Percentiles rank a stretch among this genome's conserved stretches.
Conservation (phyloP, 2,797 vertebrate species). For the Dendrocincla fuliginosa region DNA sequence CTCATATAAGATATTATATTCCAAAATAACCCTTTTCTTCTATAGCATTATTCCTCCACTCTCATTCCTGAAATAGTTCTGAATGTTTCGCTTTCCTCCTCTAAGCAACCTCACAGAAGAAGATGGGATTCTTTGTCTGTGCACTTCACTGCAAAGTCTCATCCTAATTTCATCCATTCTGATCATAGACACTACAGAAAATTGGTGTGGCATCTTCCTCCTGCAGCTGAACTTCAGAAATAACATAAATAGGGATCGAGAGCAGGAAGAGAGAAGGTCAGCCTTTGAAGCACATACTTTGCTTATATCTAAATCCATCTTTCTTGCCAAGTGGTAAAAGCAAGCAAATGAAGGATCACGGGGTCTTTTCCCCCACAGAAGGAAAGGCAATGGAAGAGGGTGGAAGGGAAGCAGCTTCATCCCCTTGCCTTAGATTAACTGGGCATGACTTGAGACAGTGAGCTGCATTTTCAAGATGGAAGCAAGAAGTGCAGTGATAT, state of each 20-base stretch:
- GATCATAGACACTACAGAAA: not conserved
- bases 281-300: not conserved
- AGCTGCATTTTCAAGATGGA: not conserved
- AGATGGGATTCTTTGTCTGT: not conserved
- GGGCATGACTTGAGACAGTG: not conserved
- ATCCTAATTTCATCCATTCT: not conserved
- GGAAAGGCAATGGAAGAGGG: not conserved
- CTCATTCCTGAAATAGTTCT: not conserved
- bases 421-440: not conserved
- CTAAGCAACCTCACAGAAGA: not conserved
- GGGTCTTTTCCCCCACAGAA: not conserved
- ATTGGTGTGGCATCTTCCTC: not conserved
- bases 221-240: not conserved
- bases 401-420: not conserved
- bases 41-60: not conserved
- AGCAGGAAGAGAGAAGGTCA: not conserved
- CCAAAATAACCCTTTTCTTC: not conserved
- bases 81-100: not conserved
- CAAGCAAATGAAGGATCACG: not conserved
- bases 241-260: rapidly evolving
- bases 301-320: not conserved
- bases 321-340: not conserved
- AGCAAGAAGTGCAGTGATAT: not conserved
- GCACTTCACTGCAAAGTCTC: not conserved
- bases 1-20: not conserved